Evolutionary conservation across 1,140 invertebrate species (phyloP).

Genomic region (Nasonia longicornis): DNA sequence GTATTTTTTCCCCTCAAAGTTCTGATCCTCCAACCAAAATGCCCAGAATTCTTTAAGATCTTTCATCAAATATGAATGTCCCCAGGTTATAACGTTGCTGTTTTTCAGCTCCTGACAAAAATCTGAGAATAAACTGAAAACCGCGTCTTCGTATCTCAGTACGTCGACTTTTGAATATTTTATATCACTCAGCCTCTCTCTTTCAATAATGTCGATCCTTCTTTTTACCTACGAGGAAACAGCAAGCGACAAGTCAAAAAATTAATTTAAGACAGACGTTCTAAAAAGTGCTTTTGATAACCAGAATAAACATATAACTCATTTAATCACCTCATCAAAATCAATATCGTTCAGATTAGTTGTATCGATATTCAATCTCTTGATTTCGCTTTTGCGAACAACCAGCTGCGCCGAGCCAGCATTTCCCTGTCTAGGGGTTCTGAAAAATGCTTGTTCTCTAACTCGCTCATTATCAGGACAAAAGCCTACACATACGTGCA

Average conservation of each 20-base stretch:
- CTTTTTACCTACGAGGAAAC: constrained; percentile 22
- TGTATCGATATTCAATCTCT: constrained; percentile 25
- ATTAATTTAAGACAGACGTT: neutral
- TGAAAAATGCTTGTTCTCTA: constrained; percentile 62
- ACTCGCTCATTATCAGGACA: constrained; percentile 60
- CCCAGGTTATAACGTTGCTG: constrained; percentile 43
- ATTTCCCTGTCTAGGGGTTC: constrained; percentile 60
- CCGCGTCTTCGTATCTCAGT: constrained; percentile 37
- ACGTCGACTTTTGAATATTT: constrained; percentile 40
- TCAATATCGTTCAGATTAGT: constrained; percentile 23
- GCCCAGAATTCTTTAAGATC: constrained; percentile 43
- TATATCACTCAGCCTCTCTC: constrained; percentile 39
- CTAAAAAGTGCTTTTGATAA: neutral
- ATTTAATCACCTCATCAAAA: constrained; percentile 35
- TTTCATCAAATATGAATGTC: constrained; percentile 43
- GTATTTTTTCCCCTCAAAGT: constrained; percentile 40
- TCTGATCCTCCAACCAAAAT: constrained; percentile 44
- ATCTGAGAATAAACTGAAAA: constrained; percentile 41
- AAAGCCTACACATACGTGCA: constrained; percentile 62
- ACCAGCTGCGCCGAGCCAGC: constrained; percentile 54
- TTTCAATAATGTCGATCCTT: constrained; percentile 38
- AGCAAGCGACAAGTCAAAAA: neutral
- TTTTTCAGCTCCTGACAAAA: constrained; percentile 42
- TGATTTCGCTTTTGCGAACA: constrained; percentile 40
- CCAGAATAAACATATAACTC: neutral